A percentile compares a stretch with the other conserved stretches of the same genome.
Evolutionary conservation across 2,888 invertebrate genomes (phyloP).

Genomic region (Ormyrus nitidulus): DNA sequence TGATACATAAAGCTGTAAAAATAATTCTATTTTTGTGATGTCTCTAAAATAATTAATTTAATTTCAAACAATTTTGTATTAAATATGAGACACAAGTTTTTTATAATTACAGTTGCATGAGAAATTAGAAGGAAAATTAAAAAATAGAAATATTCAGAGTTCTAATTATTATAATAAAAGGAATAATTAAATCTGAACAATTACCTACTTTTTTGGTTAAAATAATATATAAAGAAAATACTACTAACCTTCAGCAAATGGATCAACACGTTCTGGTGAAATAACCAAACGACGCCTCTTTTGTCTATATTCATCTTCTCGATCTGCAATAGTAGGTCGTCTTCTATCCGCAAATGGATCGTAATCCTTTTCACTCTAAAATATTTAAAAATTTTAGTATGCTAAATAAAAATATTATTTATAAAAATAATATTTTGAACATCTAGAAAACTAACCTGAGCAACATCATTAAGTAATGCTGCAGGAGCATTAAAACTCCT

Average conservation of each 20-base stretch:
- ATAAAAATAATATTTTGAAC: neutral
- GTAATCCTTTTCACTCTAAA: slow-evolving; percentile 91
- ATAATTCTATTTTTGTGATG: neutral
- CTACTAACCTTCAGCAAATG: slow-evolving; percentile 96
- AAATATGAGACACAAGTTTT: too few relatives aligned
- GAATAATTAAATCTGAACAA: slow-evolving; percentile 40
- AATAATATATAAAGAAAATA: slow-evolving; percentile 54
- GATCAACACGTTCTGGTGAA: slow-evolving; percentile 97
- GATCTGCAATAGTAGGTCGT: slow-evolving; percentile 93
- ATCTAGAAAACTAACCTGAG: slow-evolving; percentile 81
- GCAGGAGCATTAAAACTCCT: slow-evolving; percentile 91
- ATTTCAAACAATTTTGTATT: too few relatives aligned
- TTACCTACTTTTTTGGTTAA: slow-evolving; percentile 43
- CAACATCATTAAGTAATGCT: slow-evolving; percentile 92
- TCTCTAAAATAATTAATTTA: too few relatives aligned
- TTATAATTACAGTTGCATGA: slow-evolving; percentile 11
- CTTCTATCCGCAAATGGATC: slow-evolving; percentile 96
- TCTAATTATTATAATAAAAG: neutral
- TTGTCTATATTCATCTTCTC: slow-evolving; percentile 97
- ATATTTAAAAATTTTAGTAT: slow-evolving; percentile 2
- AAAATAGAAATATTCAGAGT: slow-evolving; percentile 8
- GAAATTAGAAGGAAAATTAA: neutral
- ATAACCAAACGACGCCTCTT: slow-evolving; percentile 92
- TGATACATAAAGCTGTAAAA: neutral
- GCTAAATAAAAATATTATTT: slow-evolving; percentile 13